Evolutionary conservation across 1,140 invertebrate genomes (phyloP), one percentile per base, ranked within the genome.

Genomic region (Pissodes strobi): DNA sequence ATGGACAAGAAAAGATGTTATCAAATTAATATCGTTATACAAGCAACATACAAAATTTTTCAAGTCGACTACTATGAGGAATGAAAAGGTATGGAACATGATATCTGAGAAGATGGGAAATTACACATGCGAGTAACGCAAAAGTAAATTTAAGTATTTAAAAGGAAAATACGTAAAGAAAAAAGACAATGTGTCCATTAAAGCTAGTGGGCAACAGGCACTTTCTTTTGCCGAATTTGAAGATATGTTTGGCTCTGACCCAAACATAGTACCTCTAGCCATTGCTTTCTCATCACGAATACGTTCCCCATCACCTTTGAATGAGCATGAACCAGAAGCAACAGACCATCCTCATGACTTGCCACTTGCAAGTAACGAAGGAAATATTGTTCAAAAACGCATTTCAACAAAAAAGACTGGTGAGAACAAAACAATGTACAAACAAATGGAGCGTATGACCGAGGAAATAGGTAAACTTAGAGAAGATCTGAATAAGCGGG

Each of bases 211-310:
- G 8, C 4, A 58, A 18, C 13, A 58, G 37, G 4, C 2, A 19
- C 13, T 58, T 13, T 17, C 17, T 38, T 65, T 37, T 38, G 23
- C 59, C 22, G 63, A 65, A 49, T 38, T 65, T 3, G 63, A 65
- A 21, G 45, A 34, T 10, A 48, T 65, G 10, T 65, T 65, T 51
- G 55, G 27, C 4, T 49, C 43, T 23, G 45, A 59, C 19, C 53
- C 55, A 2, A 65, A 59, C n/a, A 34, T 65, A 13, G 5, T 46
- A 30, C 63, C 63, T 22, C 12, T 59, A 12, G 30, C 55, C 5
- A 25, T 59, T 2, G 53, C 63, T 19, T 59, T 55, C 12, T 49
- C 53, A 38, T 27, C 18, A 4, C n/a, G n/a, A n/a, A n/a, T n/a
- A n/a, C n/a, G n/a, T n/a, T n/a, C n/a, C n/a, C n/a, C n/a, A n/a